These are phyloP conservation scores for Papilio elwesi DNA, from an alignment of 2,888 invertebrate genomes.

Conservation along the genomic window DNA sequence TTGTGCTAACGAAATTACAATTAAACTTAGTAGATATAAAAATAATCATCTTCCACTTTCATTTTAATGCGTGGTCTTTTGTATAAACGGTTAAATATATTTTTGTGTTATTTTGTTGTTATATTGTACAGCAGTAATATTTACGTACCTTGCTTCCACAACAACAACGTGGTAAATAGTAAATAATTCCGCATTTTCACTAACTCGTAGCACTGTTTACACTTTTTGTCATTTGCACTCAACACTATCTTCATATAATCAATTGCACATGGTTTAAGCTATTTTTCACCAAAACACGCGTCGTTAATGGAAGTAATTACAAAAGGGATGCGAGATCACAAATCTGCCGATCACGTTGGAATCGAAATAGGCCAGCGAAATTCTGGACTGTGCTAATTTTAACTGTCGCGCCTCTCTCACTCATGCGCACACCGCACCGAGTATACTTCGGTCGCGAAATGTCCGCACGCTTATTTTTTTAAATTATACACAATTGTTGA, in stretches of 20 bases:
- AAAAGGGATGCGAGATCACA: slow-evolving; percentile 44
- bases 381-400: slow-evolving; percentile 77
- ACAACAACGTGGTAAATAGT: slow-evolving; percentile 58
- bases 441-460: slow-evolving; percentile 54
- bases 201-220: slow-evolving; percentile 30
- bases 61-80: too few relatives aligned
- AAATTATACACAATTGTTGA: slow-evolving; percentile 30
- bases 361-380: slow-evolving; percentile 75
- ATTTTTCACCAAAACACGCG: slow-evolving; percentile 13
- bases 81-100: too few relatives aligned
- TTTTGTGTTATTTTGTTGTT: background rate
- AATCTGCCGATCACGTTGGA: slow-evolving; percentile 63
- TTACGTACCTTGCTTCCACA: slow-evolving; percentile 65
- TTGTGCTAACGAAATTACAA: background rate
- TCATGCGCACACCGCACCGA: slow-evolving; percentile 67
- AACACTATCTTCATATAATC: slow-evolving; percentile 53
- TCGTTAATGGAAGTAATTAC: slow-evolving; percentile 32
- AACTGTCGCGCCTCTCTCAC: slow-evolving; percentile 69
- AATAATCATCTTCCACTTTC: background rate
- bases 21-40: background rate
- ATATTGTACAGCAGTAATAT: slow-evolving; percentile 26
- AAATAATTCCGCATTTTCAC: slow-evolving; percentile 57
- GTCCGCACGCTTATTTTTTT: slow-evolving; percentile 53
- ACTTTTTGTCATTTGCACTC: slow-evolving; percentile 43
- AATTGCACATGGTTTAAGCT: slow-evolving; percentile 39